Percentiles rank a stretch among this genome's conserved stretches.
Conservation (phyloP, 1,140 invertebrate species). For the Platorchestia sp. region DNA sequence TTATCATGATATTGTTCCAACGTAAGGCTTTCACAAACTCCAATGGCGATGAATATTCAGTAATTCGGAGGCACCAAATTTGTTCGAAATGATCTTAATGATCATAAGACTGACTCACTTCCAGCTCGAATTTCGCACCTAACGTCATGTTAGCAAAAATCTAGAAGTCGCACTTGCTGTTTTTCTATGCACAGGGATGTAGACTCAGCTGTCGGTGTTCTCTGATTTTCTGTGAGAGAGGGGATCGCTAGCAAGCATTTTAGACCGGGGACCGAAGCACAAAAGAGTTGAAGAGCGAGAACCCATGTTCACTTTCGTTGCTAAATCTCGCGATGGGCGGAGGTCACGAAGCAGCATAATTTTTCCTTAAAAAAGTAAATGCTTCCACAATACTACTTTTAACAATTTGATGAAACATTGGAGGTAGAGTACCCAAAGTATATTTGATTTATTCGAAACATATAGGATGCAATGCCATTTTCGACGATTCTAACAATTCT, state of each 20-base stretch:
- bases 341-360: background rate
- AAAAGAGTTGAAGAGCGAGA: background rate
- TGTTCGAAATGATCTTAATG: background rate
- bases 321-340: background rate
- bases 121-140: background rate
- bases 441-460: background rate
- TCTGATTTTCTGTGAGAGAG: background rate
- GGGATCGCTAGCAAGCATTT: background rate
- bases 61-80: background rate
- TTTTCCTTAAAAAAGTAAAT: background rate
- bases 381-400: background rate
- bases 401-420: background rate
- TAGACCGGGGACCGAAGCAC: background rate
- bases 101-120: background rate
- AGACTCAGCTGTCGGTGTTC: background rate
- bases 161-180: background rate
- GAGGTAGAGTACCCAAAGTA: background rate
- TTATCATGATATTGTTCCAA: background rate
- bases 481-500: too few species aligned
- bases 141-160: too few species aligned
- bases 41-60: background rate
- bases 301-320: background rate
- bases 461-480: background rate
- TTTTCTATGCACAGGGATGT: background rate
- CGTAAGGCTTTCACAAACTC: background rate